A percentile compares a stretch with the other conserved stretches of the same genome.
phyloP scores from a whole-genome alignment of 2,113 vertebrate genomes.

The Puntigrus tetrazona region DNA sequence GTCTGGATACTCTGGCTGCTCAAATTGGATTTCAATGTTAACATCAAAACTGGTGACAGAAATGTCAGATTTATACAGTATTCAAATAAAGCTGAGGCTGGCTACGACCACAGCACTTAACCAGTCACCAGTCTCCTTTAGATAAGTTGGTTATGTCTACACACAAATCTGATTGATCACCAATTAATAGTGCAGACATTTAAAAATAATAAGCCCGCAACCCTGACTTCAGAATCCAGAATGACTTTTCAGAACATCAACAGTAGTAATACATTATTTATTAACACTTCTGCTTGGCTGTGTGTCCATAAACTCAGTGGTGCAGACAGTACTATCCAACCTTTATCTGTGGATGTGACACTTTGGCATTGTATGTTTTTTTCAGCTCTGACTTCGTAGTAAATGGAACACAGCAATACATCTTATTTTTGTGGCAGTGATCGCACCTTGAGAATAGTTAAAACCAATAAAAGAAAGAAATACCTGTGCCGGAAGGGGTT shows the following conservation, averaged over 20 bases:
- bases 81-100: neutral
- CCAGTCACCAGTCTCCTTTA: neutral
- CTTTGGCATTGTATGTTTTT: neutral
- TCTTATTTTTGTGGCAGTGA: neutral
- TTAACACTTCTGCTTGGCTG: neutral
- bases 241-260: neutral
- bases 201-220: too few species aligned
- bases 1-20: neutral
- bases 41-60: neutral
- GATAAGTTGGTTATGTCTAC: neutral
- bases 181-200: neutral
- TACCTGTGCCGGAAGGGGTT: neutral
- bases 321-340: neutral
- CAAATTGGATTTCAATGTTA: neutral
- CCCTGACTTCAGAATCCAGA: neutral
- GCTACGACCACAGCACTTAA: neutral
- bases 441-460: neutral
- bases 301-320: neutral
- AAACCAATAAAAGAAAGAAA: neutral
- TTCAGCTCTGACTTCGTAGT: neutral
- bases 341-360: neutral
- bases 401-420: neutral
- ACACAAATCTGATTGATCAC: neutral
- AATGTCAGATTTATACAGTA: neutral
- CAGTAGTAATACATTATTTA: neutral